Base-by-base conservation (phyloP, 1,140 invertebrate genomes). In the Brachionus rotundiformis region DNA sequence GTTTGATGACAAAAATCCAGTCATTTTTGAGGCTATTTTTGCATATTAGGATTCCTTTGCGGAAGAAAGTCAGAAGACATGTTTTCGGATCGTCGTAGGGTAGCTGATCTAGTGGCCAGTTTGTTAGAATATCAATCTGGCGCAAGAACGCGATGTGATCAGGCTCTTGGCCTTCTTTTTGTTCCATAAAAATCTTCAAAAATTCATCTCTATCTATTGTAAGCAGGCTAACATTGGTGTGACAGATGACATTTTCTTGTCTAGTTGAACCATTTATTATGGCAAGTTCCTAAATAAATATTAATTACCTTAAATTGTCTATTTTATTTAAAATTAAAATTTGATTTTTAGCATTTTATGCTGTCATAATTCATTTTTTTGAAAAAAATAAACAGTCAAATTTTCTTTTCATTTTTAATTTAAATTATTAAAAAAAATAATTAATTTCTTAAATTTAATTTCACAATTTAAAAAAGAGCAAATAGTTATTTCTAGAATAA, bases 21-120 rank as follows among this genome's bases (percentile, higher is more conserved):
- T 83, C 82, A 19, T 73, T 68, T 29, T 63, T 41, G 4, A 29
- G 76, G 19, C 59, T 83, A 63, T 83, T 81, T 49, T 59, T 41
- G 39, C 82, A 82, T 2, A 83, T 81, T 11, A 81, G 61, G 29
- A 63, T 59, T 13, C 82, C 33, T 81, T 84, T 87, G 85, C 87
- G 54, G 68, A 87, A 86, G 80, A 85, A 87, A 10, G 86, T 86
- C 76, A 86, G 86, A 13, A 86, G 82, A 76, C 86, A 86, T 23
- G 85, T 85, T 63, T 83, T 85, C 1, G 86, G 85, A 79, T 87
- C 83, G 61, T 86, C 83, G 39, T 85, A 82, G 0, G 86, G 86
- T 16, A 87, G 82, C n/a, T 83, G 76, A 29, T 85, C 83, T 19
- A 87, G 82, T 7, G 86, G 86, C 86, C 85, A 87, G 27, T 83